Base-by-base conservation (phyloP, 2,888 invertebrate species). In the Hypselothyrea guttata region DNA sequence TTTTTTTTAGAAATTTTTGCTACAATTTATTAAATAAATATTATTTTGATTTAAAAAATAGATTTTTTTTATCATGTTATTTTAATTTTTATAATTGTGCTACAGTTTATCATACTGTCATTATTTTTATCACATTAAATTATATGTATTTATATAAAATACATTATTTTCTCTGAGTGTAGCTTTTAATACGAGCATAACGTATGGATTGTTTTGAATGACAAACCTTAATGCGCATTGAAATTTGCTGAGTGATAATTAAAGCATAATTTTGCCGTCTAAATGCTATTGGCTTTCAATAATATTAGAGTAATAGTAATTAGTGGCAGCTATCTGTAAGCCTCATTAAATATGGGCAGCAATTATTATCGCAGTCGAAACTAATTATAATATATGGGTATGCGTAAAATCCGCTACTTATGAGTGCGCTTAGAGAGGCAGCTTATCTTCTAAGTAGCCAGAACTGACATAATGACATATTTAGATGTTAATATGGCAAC, bases 401-500 rank as follows among this genome's bases (percentile, higher is more conserved):
- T 48, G 45, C 48, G 9, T 48, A 27, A 53, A 45, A 59, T 11
- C 13, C 11, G 40, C 58, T 54, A 47, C 62, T 64, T 47, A 55
- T 38, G 47, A 12, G 15, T 22, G 7, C 9, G 47, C 16, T 27
- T 30, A 37, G 8, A 33, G 37, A 31, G 47, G 62, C 44, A 52
- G 30, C 15, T 33, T 28, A 48, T 38, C 38, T 65, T 47, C 42
- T 66, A 62, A 56, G 70, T 37, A 41, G 49, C 27, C 33, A 7
- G 16, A 44, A 35, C 56, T 55, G 63, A 48, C 69, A 74, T 77
- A 77, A 75, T 75, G 57, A 63, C 72, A 78, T 70, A 79, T 82
- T 82, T 77, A 77, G 65, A 84, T 78, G 85, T 66, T 82, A 82
- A 82, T 78, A 59, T 55, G 55, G 55, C 51, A 59, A 38, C 33